Base-by-base conservation (phyloP, 1,140 invertebrate genomes). In the Manduca sexta region DNA sequence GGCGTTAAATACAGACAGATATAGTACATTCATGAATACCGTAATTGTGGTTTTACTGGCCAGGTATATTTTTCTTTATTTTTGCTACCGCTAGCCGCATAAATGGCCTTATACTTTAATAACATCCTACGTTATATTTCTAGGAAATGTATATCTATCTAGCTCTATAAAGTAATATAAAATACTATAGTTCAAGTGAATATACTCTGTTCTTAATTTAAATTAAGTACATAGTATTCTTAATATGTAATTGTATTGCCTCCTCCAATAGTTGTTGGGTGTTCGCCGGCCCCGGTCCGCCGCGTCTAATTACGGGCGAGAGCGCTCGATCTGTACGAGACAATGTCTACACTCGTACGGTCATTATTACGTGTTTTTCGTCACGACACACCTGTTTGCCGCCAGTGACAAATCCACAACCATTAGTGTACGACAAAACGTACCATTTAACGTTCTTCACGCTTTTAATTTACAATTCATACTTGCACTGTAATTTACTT, bases 311-410 rank as follows among this genome's bases (percentile, higher is more conserved):
- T 76, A 64, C 61, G 52, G 54, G 54, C 50, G 66, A 68, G 61
- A 74, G 58, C 60, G 55, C 17, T 39, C 63, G 63, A 68, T 71
- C 60, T 62, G 59, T 52, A 52, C 47, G 55, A 63, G 60, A 69
- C 65, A 69, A 67, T 69, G 63, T 75, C 69, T 61, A 59, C 33
- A 60, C 61, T 69, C 60, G 56, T 72, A 56, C 61, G 62, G 60
- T 64, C 62, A 71, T 76, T 77, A 74, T 65, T 55, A 64, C 59
- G 59, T 69, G 61, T 72, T 69, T 73, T 72, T 69, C 59, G 62
- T 67, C 62, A 64, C 69, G 69, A 69, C 61, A 67, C 66, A 72
- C 74, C 63, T 75, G 67, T 67, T 65, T 62, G 52, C 53, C 60
- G 45, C 56, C 57, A 60, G 51, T 72, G 68, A 75, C 69, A 72